These are phyloP conservation scores for Rhineura floridana DNA, from an alignment of 2,113 vertebrate genomes.

Conservation along the genomic window DNA sequence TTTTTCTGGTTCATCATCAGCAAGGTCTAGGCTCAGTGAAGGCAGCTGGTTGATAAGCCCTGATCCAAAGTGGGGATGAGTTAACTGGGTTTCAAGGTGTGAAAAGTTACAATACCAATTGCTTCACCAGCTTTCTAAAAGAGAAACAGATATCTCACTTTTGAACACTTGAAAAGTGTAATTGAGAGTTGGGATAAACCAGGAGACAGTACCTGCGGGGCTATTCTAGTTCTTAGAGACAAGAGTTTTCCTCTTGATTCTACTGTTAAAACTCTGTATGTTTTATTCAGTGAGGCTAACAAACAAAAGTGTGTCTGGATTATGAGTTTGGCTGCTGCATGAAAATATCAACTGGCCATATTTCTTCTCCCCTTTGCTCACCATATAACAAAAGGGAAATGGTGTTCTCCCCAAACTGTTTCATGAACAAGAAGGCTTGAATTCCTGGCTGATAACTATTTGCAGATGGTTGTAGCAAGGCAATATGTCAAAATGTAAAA, in stretches of 20 bases:
- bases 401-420: conserved; percentile 55
- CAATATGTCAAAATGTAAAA: conserved; percentile 72
- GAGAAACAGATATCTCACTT: conserved; percentile 45
- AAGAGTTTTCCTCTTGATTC: not conserved
- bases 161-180: not conserved
- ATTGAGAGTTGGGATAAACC: conserved; percentile 17
- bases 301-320: conserved; percentile 6
- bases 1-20: conserved; percentile 8
- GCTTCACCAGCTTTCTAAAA: not conserved
- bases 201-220: conserved; percentile 25
- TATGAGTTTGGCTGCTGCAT: conserved; percentile 53
- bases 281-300: conserved; percentile 6
- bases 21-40: not conserved
- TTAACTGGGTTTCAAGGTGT: conserved; percentile 51
- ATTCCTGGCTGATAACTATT: conserved; percentile 67
- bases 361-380: conserved; percentile 46
- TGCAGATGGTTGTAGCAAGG: conserved; percentile 70
- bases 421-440: conserved; percentile 55
- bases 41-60: conserved; percentile 11
- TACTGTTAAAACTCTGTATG: conserved; percentile 17
- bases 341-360: conserved; percentile 22
- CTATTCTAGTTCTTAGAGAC: conserved; percentile 23
- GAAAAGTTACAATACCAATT: conserved; percentile 2
- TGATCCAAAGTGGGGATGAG: conserved; percentile 62
- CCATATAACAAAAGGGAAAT: conserved; percentile 46